A percentile compares a stretch with the other conserved stretches of the same genome.
Conservation (phyloP, 1,140 invertebrate species). For the Reticulitermes speratus region DNA sequence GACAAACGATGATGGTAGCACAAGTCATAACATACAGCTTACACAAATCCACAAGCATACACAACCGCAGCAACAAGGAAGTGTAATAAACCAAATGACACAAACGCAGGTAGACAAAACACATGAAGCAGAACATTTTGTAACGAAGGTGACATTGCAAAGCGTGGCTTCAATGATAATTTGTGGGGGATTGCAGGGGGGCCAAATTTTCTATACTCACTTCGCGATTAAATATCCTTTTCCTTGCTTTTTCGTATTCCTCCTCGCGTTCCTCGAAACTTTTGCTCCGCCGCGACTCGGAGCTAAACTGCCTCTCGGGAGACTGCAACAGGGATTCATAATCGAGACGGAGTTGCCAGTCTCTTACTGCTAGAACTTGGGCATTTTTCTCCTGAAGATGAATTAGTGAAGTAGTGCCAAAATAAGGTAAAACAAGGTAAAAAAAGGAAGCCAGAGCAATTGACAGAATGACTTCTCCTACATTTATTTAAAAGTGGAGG, state of each 20-base stretch:
- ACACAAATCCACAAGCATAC: not conserved
- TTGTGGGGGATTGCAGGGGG: slow-evolving; percentile 5
- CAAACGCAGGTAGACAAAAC: not conserved
- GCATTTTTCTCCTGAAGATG: not conserved
- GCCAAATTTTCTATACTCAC: slow-evolving; percentile 5
- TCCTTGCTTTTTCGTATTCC: slow-evolving; percentile 78
- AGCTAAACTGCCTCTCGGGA: slow-evolving; percentile 60
- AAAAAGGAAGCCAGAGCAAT: too few species aligned
- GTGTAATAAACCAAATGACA: not conserved
- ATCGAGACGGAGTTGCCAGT: not conserved
- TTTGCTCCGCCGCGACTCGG: slow-evolving; percentile 73
- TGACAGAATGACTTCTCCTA: too few species aligned
- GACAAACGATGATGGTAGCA: not conserved
- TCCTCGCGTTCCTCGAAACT: slow-evolving; percentile 89
- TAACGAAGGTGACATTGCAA: not conserved
- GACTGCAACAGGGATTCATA: slow-evolving; percentile 41
- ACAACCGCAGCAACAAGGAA: not conserved
- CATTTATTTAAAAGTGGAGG: too few species aligned
- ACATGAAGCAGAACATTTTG: not conserved
- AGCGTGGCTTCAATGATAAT: not conserved
- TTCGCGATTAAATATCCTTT: slow-evolving; percentile 74
- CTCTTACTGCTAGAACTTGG: not conserved
- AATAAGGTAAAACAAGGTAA: too few species aligned
- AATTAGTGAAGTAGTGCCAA: too few species aligned
- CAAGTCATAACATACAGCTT: not conserved